Evolutionary conservation across 2,888 invertebrate species (phyloP).

Genomic region (Dasysyrphus albostriatus): DNA sequence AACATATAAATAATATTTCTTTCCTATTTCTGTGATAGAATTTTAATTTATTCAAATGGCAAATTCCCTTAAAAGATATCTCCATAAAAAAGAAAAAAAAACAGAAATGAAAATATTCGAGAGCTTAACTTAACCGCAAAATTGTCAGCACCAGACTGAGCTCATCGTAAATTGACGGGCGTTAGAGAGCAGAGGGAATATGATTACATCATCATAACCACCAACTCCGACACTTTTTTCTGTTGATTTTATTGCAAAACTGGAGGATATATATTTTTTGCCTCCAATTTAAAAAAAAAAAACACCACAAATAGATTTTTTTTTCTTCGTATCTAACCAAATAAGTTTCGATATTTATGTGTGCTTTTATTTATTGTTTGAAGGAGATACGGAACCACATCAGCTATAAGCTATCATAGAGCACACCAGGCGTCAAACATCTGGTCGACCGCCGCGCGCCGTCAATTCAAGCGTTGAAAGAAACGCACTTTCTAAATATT

Average conservation of each 20-base stretch:
- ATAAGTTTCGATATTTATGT: conserved; percentile 3
- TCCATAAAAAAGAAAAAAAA: background rate
- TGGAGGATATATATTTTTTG: background rate
- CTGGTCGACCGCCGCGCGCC: conserved; percentile 28
- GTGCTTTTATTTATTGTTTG: background rate
- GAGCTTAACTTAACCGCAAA: conserved; percentile 25
- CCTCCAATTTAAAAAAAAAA: background rate
- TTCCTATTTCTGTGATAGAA: background rate
- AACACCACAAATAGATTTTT: conserved; percentile 29
- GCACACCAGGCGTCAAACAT: conserved; percentile 47
- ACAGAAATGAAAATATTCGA: background rate
- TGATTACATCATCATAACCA: conserved; percentile 48
- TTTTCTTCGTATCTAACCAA: conserved; percentile 2
- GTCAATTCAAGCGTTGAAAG: conserved; percentile 48
- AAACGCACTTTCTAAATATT: conserved; percentile 71
- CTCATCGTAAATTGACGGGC: conserved; percentile 16
- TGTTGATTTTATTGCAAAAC: conserved; percentile 24
- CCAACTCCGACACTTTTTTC: conserved; percentile 1
- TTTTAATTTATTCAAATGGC: conserved; percentile 14
- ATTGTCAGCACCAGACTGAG: conserved; percentile 28
- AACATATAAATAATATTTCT: background rate
- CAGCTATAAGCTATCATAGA: conserved; percentile 5
- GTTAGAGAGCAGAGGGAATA: conserved; percentile 14
- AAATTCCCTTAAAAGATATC: background rate
- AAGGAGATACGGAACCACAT: conserved; percentile 30